Evolutionary conservation across 1,140 invertebrate species (phyloP).

Genomic region (Orussus abietinus): DNA sequence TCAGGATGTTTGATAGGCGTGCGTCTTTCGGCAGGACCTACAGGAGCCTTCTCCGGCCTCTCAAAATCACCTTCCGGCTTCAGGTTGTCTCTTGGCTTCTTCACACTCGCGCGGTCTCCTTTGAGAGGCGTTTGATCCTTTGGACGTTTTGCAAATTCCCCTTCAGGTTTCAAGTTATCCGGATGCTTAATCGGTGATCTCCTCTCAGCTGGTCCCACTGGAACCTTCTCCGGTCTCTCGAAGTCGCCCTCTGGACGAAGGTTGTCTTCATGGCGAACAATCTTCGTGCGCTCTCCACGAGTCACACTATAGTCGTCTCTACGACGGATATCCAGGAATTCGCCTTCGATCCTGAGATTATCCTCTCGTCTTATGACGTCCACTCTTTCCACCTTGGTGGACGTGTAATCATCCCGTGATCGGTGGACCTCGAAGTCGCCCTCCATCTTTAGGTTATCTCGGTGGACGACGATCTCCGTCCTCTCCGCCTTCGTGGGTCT

Average conservation of each 20-base stretch:
- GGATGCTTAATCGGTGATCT: slow-evolving; percentile 24
- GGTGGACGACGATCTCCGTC: slow-evolving; percentile 58
- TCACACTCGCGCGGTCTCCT: slow-evolving; percentile 39
- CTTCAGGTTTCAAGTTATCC: too few relatives aligned
- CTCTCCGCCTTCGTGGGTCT: slow-evolving; percentile 52
- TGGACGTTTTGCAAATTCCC: slow-evolving; percentile 5
- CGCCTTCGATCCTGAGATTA: slow-evolving; percentile 68
- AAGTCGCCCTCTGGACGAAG: slow-evolving; percentile 49
- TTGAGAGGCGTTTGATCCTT: slow-evolving; percentile 10
- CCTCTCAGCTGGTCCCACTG: slow-evolving; percentile 28
- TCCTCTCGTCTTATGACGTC: slow-evolving; percentile 61
- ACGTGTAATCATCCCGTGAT: slow-evolving; percentile 56
- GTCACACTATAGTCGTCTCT: slow-evolving; percentile 47
- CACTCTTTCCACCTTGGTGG: slow-evolving; percentile 59
- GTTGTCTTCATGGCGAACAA: slow-evolving; percentile 43
- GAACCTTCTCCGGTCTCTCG: slow-evolving; percentile 38
- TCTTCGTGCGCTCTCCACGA: slow-evolving; percentile 47
- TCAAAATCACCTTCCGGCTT: slow-evolving; percentile 55
- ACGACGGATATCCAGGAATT: slow-evolving; percentile 52
- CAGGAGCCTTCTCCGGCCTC: slow-evolving; percentile 28
- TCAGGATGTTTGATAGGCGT: slow-evolving; percentile 40
- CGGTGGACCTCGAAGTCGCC: slow-evolving; percentile 50
- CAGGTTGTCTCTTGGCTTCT: slow-evolving; percentile 50
- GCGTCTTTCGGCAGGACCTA: slow-evolving; percentile 28
- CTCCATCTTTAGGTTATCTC: slow-evolving; percentile 62